A percentile compares a stretch with the other conserved stretches of the same genome.
phyloP scores from a whole-genome alignment of 2,113 vertebrate genomes.

The Conger conger region DNA sequence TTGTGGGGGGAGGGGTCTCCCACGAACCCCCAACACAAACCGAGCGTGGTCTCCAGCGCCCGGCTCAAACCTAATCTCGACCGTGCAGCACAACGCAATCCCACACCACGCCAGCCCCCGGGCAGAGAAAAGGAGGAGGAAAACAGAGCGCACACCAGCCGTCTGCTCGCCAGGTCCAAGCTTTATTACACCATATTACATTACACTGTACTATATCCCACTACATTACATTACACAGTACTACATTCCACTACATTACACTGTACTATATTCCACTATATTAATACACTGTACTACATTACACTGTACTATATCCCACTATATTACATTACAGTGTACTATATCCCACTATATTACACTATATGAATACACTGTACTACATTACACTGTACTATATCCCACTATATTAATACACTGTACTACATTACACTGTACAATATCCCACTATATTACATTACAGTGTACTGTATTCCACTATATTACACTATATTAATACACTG shows the following conservation, averaged over 20 bases:
- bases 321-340: not conserved
- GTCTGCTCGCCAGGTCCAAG: not conserved
- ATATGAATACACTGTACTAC: too few relatives aligned
- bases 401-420: too few relatives aligned
- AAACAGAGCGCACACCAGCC: not conserved
- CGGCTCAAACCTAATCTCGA: not conserved
- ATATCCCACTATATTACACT: too few relatives aligned
- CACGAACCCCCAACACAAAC: not conserved
- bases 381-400: too few relatives aligned
- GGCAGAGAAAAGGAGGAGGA: not conserved
- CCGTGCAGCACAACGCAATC: not conserved
- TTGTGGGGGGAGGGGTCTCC: not conserved
- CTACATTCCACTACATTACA: not conserved
- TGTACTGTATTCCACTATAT: too few relatives aligned
- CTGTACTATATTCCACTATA: too few relatives aligned
- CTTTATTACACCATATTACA: not conserved
- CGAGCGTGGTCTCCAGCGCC: not conserved
- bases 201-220: too few relatives aligned
- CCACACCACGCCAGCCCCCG: not conserved
- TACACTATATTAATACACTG: not conserved
- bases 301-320: too few relatives aligned
- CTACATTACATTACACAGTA: too few relatives aligned
- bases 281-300: too few relatives aligned
- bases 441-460: not conserved
- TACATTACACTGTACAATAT: too few relatives aligned